Evolutionary conservation across 2,888 invertebrate genomes (phyloP).

Genomic region (Cacoxenus indagator): DNA sequence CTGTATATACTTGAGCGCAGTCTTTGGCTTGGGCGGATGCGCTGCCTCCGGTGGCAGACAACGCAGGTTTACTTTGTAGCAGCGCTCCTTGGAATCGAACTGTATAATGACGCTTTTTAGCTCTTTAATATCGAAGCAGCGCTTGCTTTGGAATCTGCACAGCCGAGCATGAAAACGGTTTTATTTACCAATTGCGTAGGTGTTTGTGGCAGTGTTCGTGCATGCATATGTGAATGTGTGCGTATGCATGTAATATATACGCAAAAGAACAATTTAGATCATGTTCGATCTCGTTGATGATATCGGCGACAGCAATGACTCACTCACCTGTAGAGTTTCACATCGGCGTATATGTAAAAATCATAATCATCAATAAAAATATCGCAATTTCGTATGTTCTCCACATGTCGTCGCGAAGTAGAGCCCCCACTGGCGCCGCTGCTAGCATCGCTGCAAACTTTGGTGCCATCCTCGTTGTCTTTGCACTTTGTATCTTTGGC

Average conservation of each 20-base stretch:
- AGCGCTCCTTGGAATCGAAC: conserved; percentile 51
- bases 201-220: neutral
- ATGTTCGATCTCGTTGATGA: neutral
- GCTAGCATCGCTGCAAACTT: conserved; percentile 25
- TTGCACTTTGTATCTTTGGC: neutral
- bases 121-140: conserved; percentile 61
- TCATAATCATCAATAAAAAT: conserved; percentile 63
- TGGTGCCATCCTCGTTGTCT: conserved; percentile 17
- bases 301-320: neutral
- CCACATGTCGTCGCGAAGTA: conserved; percentile 44
- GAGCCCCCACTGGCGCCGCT: conserved; percentile 13
- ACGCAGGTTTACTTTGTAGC: conserved; percentile 55
- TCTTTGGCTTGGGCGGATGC: conserved; percentile 43
- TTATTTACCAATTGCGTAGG: conserved; percentile 16
- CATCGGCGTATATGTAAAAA: conserved; percentile 64
- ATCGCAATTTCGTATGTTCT: conserved; percentile 64
- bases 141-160: conserved; percentile 57
- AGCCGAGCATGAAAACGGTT: too few relatives aligned
- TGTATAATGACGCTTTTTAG: conserved; percentile 59
- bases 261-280: neutral
- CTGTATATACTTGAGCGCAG: conserved; percentile 46
- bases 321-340: conserved; percentile 56
- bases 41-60: conserved; percentile 50
- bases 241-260: neutral
- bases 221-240: neutral